A percentile compares a stretch with the other conserved stretches of the same genome.
These are phyloP conservation scores for Lamprologus ornatipinnis DNA, from an alignment of 2,113 vertebrate species.

Conservation along the genomic window DNA sequence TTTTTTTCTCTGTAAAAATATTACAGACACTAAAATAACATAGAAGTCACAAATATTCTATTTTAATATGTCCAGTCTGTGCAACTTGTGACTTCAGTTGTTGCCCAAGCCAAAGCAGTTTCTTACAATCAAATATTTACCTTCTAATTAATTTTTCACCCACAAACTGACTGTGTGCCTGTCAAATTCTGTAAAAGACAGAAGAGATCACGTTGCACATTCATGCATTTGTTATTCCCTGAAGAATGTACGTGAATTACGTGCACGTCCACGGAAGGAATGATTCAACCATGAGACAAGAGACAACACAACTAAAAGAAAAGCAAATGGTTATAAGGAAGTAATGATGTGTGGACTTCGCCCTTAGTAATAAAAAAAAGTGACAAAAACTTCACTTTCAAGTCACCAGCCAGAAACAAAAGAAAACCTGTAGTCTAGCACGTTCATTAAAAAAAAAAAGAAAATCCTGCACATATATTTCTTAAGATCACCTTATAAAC, in stretches of 20 bases:
- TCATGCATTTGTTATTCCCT: not conserved
- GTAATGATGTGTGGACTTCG: not conserved
- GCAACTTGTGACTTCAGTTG: not conserved
- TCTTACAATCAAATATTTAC: constrained; percentile 54
- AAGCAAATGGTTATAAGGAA: not conserved
- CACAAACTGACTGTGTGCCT: not conserved
- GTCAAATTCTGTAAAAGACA: not conserved
- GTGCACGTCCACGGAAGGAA: not conserved
- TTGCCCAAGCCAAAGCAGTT: not conserved
- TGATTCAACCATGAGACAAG: not conserved
- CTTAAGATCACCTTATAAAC: not conserved
- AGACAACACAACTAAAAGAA: not conserved
- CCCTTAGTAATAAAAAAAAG: not conserved
- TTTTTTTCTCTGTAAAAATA: not conserved
- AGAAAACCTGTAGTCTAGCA: not conserved
- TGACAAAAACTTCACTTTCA: not conserved
- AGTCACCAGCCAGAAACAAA: not conserved
- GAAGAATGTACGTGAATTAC: not conserved
- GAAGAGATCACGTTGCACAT: not conserved
- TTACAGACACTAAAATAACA: rapidly evolving
- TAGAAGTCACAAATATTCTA: not conserved
- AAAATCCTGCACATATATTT: not conserved
- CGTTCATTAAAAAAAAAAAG: not conserved
- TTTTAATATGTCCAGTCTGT: not conserved
- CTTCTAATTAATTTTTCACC: constrained; percentile 39